phyloP scores from a whole-genome alignment of 2,113 vertebrate species.

The Alethe castanea region DNA sequence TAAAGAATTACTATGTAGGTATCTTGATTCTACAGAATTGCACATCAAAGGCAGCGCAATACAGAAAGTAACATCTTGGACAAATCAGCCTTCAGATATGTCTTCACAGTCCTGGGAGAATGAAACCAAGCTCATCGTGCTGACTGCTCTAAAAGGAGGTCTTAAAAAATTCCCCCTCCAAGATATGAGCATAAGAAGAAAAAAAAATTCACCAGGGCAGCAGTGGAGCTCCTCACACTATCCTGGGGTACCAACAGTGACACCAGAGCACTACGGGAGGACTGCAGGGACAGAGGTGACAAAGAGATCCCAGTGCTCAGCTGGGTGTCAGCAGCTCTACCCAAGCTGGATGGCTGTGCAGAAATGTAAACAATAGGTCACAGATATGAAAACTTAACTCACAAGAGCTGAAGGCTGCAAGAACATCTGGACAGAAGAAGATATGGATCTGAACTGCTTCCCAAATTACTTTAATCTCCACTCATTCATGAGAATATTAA shows the following conservation, averaged over 20 bases:
- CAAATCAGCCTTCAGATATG: neutral
- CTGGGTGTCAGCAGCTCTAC: neutral
- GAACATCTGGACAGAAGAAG: neutral
- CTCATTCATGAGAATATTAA: neutral
- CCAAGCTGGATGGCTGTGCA: rapidly evolving
- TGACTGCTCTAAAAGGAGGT: neutral
- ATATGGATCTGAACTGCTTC: neutral
- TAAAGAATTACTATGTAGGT: neutral
- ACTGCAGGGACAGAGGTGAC: neutral
- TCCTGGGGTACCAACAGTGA: neutral
- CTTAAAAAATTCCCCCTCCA: neutral
- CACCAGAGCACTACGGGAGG: neutral
- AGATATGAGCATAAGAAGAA: neutral
- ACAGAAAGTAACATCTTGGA: neutral
- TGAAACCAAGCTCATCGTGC: neutral
- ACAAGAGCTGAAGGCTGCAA: neutral
- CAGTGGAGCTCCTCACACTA: neutral
- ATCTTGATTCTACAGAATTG: neutral
- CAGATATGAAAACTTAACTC: neutral
- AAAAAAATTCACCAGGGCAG: neutral
- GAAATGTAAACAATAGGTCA: neutral
- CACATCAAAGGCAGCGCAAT: neutral
- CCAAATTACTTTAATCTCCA: neutral
- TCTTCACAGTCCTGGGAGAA: neutral
- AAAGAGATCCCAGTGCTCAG: neutral